Percentiles rank a stretch among this genome's conserved stretches.
Evolutionary conservation across 2,113 vertebrate genomes (phyloP).

Genomic region (Plotosus lineatus): DNA sequence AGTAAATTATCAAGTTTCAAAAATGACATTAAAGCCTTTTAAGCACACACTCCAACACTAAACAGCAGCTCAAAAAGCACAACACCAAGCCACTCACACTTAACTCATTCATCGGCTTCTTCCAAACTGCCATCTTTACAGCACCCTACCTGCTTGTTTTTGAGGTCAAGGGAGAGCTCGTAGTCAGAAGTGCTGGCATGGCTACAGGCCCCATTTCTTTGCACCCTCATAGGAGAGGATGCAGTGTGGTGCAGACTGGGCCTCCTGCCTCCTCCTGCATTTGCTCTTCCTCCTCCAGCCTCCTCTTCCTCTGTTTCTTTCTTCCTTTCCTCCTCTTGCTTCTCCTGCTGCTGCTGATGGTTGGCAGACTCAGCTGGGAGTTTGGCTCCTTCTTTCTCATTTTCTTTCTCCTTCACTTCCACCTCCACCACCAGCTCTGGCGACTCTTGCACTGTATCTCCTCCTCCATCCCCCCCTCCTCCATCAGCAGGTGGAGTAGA

Average conservation of each 20-base stretch:
- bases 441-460: slow-evolving; percentile 35
- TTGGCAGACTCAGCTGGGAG: not conserved
- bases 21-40: slow-evolving; percentile 7
- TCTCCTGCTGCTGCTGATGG: slow-evolving; percentile 28
- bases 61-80: slow-evolving; percentile 30
- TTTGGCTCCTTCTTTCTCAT: slow-evolving; percentile 33
- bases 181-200: slow-evolving; percentile 86
- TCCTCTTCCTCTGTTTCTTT: slow-evolving; percentile 72
- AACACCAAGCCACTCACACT: slow-evolving; percentile 27
- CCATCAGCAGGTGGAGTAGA: slow-evolving; percentile 55
- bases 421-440: slow-evolving; percentile 44
- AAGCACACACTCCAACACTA: slow-evolving; percentile 30
- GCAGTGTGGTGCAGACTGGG: slow-evolving; percentile 87
- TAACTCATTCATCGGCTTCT: slow-evolving; percentile 6
- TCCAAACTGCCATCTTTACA: slow-evolving; percentile 52
- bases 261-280: slow-evolving; percentile 81
- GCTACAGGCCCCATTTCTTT: slow-evolving; percentile 89
- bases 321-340: slow-evolving; percentile 51
- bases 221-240: slow-evolving; percentile 89
- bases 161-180: slow-evolving; percentile 98
- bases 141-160: slow-evolving; percentile 97
- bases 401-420: slow-evolving; percentile 52
- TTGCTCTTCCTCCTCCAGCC: slow-evolving; percentile 75
- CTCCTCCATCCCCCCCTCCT: slow-evolving; percentile 45
- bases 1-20: not conserved